A percentile compares a stretch with the other conserved stretches of the same genome.
phyloP scores from a whole-genome alignment of 2,888 invertebrate species.

The Hermaeophaga mercurialis region DNA sequence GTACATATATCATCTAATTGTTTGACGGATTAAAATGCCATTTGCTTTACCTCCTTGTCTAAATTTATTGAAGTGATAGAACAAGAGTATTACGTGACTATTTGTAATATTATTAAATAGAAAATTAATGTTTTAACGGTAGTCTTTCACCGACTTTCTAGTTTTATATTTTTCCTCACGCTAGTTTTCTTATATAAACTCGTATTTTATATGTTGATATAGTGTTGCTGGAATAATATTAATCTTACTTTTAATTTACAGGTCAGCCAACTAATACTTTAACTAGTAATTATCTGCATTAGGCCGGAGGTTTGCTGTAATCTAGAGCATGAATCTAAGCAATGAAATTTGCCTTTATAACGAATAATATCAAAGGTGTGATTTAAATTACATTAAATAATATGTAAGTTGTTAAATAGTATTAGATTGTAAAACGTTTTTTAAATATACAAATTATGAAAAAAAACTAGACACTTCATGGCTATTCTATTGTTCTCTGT shows the following conservation, averaged over 20 bases:
- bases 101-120: constrained; percentile 30
- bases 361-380: not conserved
- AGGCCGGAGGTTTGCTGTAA: not conserved
- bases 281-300: constrained; percentile 10
- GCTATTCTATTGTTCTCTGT: not conserved
- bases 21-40: too few relatives aligned
- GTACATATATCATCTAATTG: too few relatives aligned
- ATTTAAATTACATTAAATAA: too few relatives aligned
- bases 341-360: not conserved
- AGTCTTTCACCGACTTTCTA: constrained; percentile 26
- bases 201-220: constrained; percentile 25
- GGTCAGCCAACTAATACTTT: constrained; percentile 7
- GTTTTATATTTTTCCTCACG: constrained; percentile 33
- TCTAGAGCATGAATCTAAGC: not conserved
- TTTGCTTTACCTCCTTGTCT: constrained; percentile 18
- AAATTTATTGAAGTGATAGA: constrained; percentile 40
- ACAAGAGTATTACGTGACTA: constrained; percentile 44
- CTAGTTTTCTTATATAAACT: constrained; percentile 22
- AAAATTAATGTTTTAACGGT: constrained; percentile 20
- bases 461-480: too few relatives aligned
- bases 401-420: too few relatives aligned
- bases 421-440: too few relatives aligned
- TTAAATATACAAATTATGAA: too few relatives aligned
- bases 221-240: constrained; percentile 19
- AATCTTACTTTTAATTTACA: constrained; percentile 21